These are phyloP conservation scores for Laticauda laticaudata DNA, from an alignment of 2,113 vertebrate genomes.

Conservation along the genomic window DNA sequence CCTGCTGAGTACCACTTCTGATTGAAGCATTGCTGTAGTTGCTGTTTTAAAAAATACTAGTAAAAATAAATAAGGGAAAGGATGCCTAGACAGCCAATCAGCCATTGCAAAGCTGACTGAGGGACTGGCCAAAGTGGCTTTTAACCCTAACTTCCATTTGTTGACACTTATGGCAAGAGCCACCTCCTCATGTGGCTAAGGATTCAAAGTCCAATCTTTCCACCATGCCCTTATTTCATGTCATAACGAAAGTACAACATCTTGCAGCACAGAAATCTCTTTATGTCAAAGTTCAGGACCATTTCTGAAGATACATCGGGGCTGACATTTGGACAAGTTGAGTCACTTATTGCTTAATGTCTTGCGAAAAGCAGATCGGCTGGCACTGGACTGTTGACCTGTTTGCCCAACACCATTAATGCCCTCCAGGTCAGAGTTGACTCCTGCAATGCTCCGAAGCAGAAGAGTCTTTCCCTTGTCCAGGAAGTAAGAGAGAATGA, in stretches of 20 bases:
- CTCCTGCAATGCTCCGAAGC: neutral
- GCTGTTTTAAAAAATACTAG: neutral
- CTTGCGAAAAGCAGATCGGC: neutral
- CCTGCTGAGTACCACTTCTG: no score
- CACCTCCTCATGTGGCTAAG: neutral
- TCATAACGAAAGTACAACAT: neutral
- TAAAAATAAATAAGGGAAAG: neutral
- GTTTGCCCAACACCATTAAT: neutral
- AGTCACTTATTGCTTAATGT: neutral
- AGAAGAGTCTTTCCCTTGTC: neutral
- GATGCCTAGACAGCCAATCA: neutral
- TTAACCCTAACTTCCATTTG: neutral
- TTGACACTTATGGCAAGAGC: neutral
- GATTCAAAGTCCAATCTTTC: neutral
- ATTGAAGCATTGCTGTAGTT: no score
- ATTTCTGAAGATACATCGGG: neutral
- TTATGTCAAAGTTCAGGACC: neutral
- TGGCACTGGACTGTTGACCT: neutral
- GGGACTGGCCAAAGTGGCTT: neutral
- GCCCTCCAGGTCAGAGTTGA: slow-evolving; percentile 3
- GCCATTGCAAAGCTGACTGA: neutral
- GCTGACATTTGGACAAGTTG: neutral
- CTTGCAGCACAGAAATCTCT: neutral
- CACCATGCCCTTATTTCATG: neutral
- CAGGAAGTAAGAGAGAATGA: neutral